Base-by-base conservation (phyloP, 2,888 invertebrate species). In the Acleris laterana region DNA sequence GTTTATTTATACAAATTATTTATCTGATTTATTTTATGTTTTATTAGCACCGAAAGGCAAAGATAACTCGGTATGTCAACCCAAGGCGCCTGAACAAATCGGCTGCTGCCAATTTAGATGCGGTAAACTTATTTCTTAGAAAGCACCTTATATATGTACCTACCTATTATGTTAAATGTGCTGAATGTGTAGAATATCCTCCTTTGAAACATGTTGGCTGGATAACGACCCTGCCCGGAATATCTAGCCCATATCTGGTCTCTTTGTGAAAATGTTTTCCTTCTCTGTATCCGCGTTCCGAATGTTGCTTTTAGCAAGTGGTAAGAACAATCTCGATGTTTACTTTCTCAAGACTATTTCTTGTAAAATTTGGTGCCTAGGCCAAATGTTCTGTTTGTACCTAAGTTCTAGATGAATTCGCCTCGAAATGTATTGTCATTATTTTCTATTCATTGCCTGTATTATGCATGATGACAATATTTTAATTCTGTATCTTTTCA, bases 41-140 rank as follows among this genome's bases (percentile, higher is more conserved):
- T 68, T 32, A 51, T 49, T 89, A 93, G 93, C 91, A 89, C 87
- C 90, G 93, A 83, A 90, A 82, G 87, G 87, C 89, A 88, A 93
- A 89, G 86, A 86, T 91, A 82, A 85, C 87, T 82, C 88, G 90
- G 72, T 90, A 86, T 90, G 85, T 90, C 88, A 89, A 91, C 87
- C 90, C 89, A 74, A 83, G 90, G 74, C 89, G 93, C 72, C 84
- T 92, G 85, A 88, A 81, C 84, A 90, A 89, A 85, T 82, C 86
- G 71, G 89, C 89, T 59, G 89, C 86, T 72, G 89, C 87, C 77
- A 82, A 83, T 79, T 82, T 93, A 83, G 88, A 88, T 71, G 87
- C 88, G 93, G 93, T 93, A 93, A 89, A 77, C 68, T 72, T 72
- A 72, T 66, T 72, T 71, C 74, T 74, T 81, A 81, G 76, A 78